Percentiles rank a stretch among this genome's conserved stretches.
Evolutionary conservation across 1,140 invertebrate genomes (phyloP).

Genomic region (Diabrotica undecimpunctata): DNA sequence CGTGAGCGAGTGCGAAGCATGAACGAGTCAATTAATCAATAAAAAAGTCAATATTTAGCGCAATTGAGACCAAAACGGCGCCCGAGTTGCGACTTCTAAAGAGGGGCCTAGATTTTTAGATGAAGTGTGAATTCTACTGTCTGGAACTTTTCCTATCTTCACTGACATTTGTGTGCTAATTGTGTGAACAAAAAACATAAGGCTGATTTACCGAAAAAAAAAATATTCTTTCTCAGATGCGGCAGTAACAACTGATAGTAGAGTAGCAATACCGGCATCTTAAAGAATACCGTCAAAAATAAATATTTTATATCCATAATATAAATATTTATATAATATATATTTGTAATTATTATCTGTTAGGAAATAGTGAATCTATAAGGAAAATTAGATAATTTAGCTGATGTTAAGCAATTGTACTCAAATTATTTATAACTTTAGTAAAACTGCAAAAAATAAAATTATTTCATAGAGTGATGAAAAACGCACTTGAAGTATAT

Average conservation of each 20-base stretch:
- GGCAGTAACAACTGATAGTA: constrained; percentile 18
- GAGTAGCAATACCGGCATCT: background rate
- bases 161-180: constrained; percentile 34
- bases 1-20: constrained; percentile 46
- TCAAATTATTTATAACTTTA: too few relatives aligned
- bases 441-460: too few relatives aligned
- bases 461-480: too few relatives aligned
- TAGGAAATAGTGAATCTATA: too few relatives aligned
- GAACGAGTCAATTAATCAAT: constrained; percentile 27
- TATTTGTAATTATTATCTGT: too few relatives aligned
- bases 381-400: too few relatives aligned
- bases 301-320: too few relatives aligned
- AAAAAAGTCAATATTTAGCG: constrained; percentile 24
- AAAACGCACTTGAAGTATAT: too few relatives aligned
- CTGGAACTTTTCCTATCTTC: constrained; percentile 19
- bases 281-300: too few relatives aligned
- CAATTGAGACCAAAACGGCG: constrained; percentile 15
- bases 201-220: constrained; percentile 32
- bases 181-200: constrained; percentile 37
- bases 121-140: constrained; percentile 1
- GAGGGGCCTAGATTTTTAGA: constrained; percentile 22
- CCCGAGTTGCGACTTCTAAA: constrained; percentile 6
- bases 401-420: too few relatives aligned
- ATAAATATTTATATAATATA: too few relatives aligned
- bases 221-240: constrained; percentile 12